phyloP scores from a whole-genome alignment of 2,113 vertebrate species.

The Apodemus sylvaticus region DNA sequence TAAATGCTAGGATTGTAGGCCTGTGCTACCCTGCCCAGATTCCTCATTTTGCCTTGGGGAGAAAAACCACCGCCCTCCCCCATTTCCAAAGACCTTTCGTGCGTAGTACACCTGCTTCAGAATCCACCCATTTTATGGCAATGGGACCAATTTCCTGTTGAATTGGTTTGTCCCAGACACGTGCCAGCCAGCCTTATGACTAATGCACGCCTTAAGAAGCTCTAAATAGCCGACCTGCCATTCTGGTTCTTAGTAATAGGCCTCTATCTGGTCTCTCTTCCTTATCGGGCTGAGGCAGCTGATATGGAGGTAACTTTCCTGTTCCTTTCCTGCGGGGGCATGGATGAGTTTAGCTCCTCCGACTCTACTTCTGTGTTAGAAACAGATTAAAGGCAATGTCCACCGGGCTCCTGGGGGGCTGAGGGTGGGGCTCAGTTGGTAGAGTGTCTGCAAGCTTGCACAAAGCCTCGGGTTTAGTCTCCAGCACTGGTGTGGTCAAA shows the following conservation, averaged over 20 bases:
- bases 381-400: constrained; percentile 15
- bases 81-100: neutral
- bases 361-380: neutral
- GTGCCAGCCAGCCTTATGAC: constrained; percentile 55
- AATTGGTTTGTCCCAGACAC: neutral
- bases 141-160: constrained; percentile 69
- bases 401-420: neutral
- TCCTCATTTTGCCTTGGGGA: neutral
- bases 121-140: neutral
- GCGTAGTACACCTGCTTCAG: neutral
- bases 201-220: constrained; percentile 58
- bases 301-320: neutral
- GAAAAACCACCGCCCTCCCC: neutral
- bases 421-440: neutral
- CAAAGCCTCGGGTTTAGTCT: neutral
- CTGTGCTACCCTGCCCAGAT: neutral
- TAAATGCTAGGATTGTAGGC: neutral
- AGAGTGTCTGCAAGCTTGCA: neutral
- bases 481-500: neutral
- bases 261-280: constrained; percentile 59
- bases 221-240: constrained; percentile 49
- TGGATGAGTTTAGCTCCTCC: neutral
- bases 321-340: neutral
- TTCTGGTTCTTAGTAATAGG: constrained; percentile 68
- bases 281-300: constrained; percentile 47